Conservation (phyloP, 2,113 vertebrate genomes). For the Sylvilagus bachmani region DNA sequence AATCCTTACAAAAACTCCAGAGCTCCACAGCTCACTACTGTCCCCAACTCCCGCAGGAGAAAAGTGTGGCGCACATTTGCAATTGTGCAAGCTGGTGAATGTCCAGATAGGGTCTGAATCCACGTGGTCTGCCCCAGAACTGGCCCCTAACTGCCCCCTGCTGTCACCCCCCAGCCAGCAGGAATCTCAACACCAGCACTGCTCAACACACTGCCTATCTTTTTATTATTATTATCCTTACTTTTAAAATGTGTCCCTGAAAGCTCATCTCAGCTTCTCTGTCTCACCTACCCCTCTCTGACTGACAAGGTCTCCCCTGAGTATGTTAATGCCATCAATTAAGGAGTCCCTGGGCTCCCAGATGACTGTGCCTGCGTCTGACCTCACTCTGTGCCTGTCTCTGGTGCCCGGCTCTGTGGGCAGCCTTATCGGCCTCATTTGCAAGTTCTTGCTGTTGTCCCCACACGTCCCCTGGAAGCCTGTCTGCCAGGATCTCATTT, state of each 20-base stretch:
- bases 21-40: too few species aligned
- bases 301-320: not conserved
- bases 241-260: not conserved
- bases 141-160: not conserved
- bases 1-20: not conserved
- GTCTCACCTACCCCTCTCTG: not conserved
- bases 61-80: not conserved
- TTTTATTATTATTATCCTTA: too few species aligned
- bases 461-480: not conserved
- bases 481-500: not conserved
- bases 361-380: not conserved
- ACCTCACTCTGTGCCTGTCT: fast-evolving
- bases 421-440: not conserved
- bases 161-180: fast-evolving
- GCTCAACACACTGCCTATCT: too few species aligned
- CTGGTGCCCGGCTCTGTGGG: fast-evolving
- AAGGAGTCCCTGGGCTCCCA: not conserved
- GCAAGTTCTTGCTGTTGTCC: not conserved
- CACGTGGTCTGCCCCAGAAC: fast-evolving
- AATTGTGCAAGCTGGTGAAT: not conserved
- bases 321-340: not conserved
- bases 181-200: fast-evolving
- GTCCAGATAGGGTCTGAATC: not conserved
- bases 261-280: not conserved
- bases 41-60: not conserved